Base-by-base conservation (phyloP, 2,113 vertebrate species). In the Redunca redunca region DNA sequence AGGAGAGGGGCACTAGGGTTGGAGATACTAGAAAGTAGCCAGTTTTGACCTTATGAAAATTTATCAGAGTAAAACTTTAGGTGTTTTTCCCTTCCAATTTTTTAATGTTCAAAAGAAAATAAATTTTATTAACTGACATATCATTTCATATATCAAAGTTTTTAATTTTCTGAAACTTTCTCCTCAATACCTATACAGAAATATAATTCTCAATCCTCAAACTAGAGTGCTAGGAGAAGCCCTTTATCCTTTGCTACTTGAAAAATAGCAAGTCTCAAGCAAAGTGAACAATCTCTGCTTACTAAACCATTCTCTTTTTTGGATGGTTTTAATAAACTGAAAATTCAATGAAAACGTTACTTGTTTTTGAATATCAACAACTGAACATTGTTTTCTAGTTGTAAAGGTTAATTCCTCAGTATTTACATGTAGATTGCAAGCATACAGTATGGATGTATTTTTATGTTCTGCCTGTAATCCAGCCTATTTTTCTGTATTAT, bases 21-120 rank as follows among this genome's bases (percentile, higher is more conserved):
- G 12, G 16, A 91, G 16, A 53, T n/a, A 16, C 33, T 64, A 48
- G 48, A 91, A 95, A 67, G 15, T 48, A 80, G 80, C 12, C 46
- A 74, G 17, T 48, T 95, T 55, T 95, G 92, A 88, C 33, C 48
- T 88, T 11, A 74, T 62, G 21, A 46, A 91, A 88, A 48, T 88
- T 50, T 84, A 95, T 87, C 64, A 93, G 36, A 94, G 5, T 94
- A 94, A 92, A 95, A 87, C 14, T 74, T 78, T 17, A 58, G 50
- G 26, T 11, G 3, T 60, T 6, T 71, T 81, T 93, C 26, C n/a
- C 43, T 92, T 84, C 21, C 50, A 9, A 30, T 13, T 91, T 71
- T 86, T 92, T 82, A 21, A 2, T n/a, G 43, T 88, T 92, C 40
- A 90, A 58, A 94, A 93, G 33, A 80, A 89, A 89, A 52, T 23